Base-by-base conservation (phyloP, 1,140 invertebrate genomes). In the Holcopasites calliopsidis region DNA sequence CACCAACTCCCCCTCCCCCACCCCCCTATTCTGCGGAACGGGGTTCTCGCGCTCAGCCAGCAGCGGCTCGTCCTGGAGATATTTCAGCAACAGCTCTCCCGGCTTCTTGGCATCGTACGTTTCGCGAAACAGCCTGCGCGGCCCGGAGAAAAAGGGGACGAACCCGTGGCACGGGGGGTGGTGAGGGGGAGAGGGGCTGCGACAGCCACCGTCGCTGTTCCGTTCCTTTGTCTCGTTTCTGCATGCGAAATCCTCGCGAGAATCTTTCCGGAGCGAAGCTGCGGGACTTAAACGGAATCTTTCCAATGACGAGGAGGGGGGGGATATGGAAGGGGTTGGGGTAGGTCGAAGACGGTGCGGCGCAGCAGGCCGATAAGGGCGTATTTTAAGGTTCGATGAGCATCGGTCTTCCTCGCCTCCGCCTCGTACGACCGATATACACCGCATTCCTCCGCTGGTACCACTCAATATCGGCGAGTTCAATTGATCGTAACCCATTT, bases 401-500 rank as follows among this genome's bases (percentile, higher is more conserved):
- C 80, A 85, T 84, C 72, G 79, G 70, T 77, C 60, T 57, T 76
- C 64, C 76, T 82, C 50, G 65, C n/a, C n/a, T 75, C 23, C 61
- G 40, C 35, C 65, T 70, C 69, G 74, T 73, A 74, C 64, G 40
- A 70, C 40, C 54, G 52, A 52, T 60, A 82, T 80, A 80, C 66
- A 80, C 70, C 58, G 44, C 77, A 83, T 82, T 76, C 80, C 50
- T 77, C 8, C 52, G 26, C 10, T 6, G 57, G 58, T 73, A 49
- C 49, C 82, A 84, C 78, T 85, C 81, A 80, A 81, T 84, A 83
- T 84, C 79, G 64, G 52, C 61, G 75, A 44, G 75, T 84, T 79
- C 82, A 84, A 84, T 84, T 84, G 80, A 80, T 84, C 82, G 82
- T 83, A 79, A 84, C 68, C 80, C 80, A 84, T 83, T 84, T 83